Evolutionary conservation across 2,888 invertebrate species (phyloP), one percentile per base, ranked within the genome.

Genomic region (Galeruca laticollis): DNA sequence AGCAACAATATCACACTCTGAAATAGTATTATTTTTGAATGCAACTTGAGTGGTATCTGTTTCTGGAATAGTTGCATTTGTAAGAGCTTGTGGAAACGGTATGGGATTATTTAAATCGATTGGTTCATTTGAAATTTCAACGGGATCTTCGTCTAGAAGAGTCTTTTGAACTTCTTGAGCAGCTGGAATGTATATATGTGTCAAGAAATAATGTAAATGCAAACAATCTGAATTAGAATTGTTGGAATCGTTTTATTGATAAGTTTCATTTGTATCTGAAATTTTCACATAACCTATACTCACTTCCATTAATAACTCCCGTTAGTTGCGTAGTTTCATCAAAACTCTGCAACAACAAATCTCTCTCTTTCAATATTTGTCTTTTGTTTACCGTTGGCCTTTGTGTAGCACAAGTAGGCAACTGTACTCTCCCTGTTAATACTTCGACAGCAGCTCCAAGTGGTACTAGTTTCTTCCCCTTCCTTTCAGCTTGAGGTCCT

Each of bases 371-470:
- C 26, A 83, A 75, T 35, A 84, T 75, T 64, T 83, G 82, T 59
- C 92, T 90, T 72, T 89, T 87, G 37, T 76, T 81, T 5, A 82
- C 70, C 35, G 72, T 73, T 83, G 86, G 82, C 85, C 86, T 78
- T 85, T 89, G 79, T 26, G 89, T 86, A 37, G 87, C 88, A 21
- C 90, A 88, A 76, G 90, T 91, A 5, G 93, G 90, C 80, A 93
- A 90, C 79, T 94, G 94, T 70, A 94, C 91, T 70, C 94, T 89
- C 0, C 95, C 95, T 1, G 95, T 94, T 26, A 96, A 88, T 59
- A 96, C 94, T 83, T 95, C 94, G 76, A 95, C 96, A 10, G 96
- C 96, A 68, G 93, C 90, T 9, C 96, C 96, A 72, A 96, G 89
- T 80, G 94, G 94, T 13, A 96, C 91, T 20, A 92, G 88, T 81